Evolutionary conservation across 2,888 invertebrate species (phyloP).

Genomic region (Dorcus hopei): DNA sequence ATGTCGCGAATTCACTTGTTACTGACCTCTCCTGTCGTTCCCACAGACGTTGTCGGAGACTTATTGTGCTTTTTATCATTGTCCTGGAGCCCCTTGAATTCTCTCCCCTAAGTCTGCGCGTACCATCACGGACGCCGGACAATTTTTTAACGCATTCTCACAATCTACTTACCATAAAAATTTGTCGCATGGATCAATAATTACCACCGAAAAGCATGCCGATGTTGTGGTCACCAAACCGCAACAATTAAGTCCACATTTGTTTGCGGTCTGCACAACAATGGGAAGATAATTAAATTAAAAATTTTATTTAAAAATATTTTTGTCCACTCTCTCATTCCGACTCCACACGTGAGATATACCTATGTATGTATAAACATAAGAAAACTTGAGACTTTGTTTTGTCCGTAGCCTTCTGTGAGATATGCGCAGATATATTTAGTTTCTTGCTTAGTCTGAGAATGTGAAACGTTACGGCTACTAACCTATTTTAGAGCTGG

Average conservation of each 20-base stretch:
- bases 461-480: not conserved
- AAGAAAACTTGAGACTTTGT: no score
- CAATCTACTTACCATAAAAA: conserved; percentile 19
- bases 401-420: no score
- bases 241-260: conserved; percentile 14
- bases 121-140: not conserved
- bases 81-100: not conserved
- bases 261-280: conserved; percentile 13
- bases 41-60: conserved; percentile 23
- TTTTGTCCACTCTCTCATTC: not conserved
- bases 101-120: not conserved
- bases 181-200: no score
- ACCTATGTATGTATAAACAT: no score
- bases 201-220: not conserved
- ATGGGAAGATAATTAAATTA: not conserved
- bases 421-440: no score
- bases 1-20: conserved; percentile 24
- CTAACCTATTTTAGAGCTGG: conserved; percentile 64
- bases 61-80: conserved; percentile 14
- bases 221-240: conserved; percentile 17
- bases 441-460: not conserved
- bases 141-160: conserved; percentile 9
- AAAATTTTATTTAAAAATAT: not conserved
- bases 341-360: no score
- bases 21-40: conserved; percentile 27